Conservation (phyloP, 2,888 invertebrate genomes). For the Bellardia pandia region DNA sequence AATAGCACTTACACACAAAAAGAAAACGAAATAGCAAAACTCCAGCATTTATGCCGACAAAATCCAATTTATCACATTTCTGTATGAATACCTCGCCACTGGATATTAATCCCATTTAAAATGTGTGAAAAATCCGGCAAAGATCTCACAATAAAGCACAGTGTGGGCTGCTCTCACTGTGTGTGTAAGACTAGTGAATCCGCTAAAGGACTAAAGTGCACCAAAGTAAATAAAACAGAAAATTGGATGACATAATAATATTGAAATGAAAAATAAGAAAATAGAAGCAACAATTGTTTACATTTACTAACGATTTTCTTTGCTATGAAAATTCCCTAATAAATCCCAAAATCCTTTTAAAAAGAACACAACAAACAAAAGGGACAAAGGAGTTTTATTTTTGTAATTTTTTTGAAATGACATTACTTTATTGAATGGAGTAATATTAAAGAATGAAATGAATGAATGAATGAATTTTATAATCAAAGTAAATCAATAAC, state of each 20-base stretch:
- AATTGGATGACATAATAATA: conserved; percentile 38
- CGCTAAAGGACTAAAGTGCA: conserved; percentile 16
- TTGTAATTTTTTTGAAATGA: conserved; percentile 7
- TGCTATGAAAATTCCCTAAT: conserved; percentile 56
- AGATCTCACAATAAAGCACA: conserved; percentile 54
- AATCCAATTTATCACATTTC: conserved; percentile 54
- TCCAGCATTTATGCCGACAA: not conserved
- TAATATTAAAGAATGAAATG: conserved; percentile 3
- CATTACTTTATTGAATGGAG: not conserved
- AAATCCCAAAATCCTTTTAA: conserved; percentile 69
- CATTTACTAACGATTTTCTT: not conserved
- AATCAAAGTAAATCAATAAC: conserved; percentile 76
- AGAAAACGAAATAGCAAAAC: not conserved
- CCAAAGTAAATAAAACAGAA: conserved; percentile 36
- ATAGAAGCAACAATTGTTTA: conserved; percentile 62
- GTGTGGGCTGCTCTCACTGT: not conserved
- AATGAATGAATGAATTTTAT: conserved; percentile 28
- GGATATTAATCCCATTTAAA: conserved; percentile 79
- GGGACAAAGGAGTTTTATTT: conserved; percentile 20
- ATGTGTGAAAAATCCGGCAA: conserved; percentile 77
- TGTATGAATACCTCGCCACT: conserved; percentile 70
- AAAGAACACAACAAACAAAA: conserved; percentile 30
- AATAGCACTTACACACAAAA: not conserved
- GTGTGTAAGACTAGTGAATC: not conserved
- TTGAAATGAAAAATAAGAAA: conserved; percentile 32